phyloP scores from a whole-genome alignment of 2,797 vertebrate species.

The Antennarius maculatus region DNA sequence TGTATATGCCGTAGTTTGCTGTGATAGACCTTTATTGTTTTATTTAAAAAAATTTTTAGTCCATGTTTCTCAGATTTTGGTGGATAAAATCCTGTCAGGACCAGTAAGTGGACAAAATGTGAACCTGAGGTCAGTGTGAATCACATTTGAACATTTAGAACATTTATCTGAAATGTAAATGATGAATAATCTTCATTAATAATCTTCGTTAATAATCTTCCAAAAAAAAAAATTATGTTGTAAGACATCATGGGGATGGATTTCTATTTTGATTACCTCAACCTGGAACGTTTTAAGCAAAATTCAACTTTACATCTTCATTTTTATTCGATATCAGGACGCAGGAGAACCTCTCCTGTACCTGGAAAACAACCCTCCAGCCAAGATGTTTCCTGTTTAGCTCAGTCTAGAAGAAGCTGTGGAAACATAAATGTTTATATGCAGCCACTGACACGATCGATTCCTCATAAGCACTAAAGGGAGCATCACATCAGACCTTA shows the following conservation, averaged over 20 bases:
- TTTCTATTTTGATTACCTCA: neutral
- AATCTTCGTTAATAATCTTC: too few species aligned
- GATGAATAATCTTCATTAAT: constrained; percentile 8
- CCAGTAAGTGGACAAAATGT: too few species aligned
- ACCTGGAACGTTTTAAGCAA: neutral
- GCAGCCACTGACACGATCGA: constrained; percentile 33
- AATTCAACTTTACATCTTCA: neutral
- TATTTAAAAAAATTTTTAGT: too few species aligned
- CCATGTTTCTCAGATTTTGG: too few species aligned
- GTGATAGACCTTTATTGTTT: too few species aligned
- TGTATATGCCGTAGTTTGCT: too few species aligned
- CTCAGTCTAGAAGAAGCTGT: constrained; percentile 11
- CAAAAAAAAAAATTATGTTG: too few species aligned
- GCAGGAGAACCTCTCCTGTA: neutral
- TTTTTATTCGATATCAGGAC: neutral
- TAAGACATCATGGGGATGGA: neutral
- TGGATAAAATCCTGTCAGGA: too few species aligned
- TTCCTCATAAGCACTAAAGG: constrained; percentile 55
- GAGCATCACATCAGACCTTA: constrained; percentile 60
- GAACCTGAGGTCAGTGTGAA: too few species aligned
- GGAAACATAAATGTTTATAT: constrained; percentile 51
- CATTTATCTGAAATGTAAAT: neutral
- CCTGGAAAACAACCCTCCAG: constrained; percentile 1
- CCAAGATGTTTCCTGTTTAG: neutral
- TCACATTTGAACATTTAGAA: neutral